Base-by-base conservation (phyloP, 1,140 invertebrate genomes). In the Radopholus similis region DNA sequence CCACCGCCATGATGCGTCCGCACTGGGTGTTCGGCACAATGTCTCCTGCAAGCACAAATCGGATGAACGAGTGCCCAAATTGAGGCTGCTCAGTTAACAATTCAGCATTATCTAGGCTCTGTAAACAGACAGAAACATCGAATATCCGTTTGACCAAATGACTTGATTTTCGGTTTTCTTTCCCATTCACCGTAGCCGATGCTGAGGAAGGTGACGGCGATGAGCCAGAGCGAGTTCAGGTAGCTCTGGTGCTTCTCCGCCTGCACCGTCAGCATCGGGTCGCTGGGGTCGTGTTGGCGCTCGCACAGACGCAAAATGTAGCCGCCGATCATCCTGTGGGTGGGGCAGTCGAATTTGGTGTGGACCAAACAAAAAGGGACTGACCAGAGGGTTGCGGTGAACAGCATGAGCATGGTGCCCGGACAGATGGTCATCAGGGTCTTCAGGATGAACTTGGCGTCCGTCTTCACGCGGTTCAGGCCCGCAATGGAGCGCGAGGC, bases 341-440 rank as follows among this genome's bases (percentile, higher is more conserved):
- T n/a, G n/a, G n/a, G n/a, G n/a, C n/a, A n/a, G n/a, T n/a, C n/a
- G n/a, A n/a, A n/a, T n/a, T n/a, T n/a, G n/a, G n/a, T n/a, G n/a
- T n/a, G n/a, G n/a, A n/a, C n/a, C n/a, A n/a, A n/a, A n/a, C n/a
- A n/a, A n/a, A n/a, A n/a, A n/a, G n/a, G n/a, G n/a, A n/a, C n/a
- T n/a, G n/a, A n/a, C 95, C 95, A 98, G 53, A 98, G 86, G 0
- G 95, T 97, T 62, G 98, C 78, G 30, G 78, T 81, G 64, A 81
- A 82, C 15, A 82, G 64, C 69, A 80, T 64, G 5, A 78, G 70
- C 65, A 98, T 93, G 53, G 94, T 97, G 72, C 95, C 96, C 28
- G 96, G 96, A 85, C 94, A 98, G 82, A 98, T 96, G 81, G 95
- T 98, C 95, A 98, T 98, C 74, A 98, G 86, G 53, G 95, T 98